These are phyloP conservation scores for Dynastes tityus DNA, from an alignment of 2,888 invertebrate genomes.

Conservation along the genomic window DNA sequence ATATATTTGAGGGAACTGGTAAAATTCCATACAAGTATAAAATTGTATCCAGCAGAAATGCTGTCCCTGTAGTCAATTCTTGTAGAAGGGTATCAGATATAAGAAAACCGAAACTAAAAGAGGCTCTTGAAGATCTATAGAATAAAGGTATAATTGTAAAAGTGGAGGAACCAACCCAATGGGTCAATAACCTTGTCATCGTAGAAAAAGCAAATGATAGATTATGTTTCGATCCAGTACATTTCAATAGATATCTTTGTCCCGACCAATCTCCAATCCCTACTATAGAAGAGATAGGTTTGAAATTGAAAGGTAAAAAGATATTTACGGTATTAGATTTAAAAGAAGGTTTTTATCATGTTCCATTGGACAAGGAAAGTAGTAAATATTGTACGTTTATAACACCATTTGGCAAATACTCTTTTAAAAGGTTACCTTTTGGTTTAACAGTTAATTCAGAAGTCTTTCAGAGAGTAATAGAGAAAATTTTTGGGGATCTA, in stretches of 20 bases:
- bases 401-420: conserved; percentile 34
- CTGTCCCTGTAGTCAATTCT: conserved; percentile 1
- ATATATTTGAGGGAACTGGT: neutral
- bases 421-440: conserved; percentile 44
- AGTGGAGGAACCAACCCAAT: too few relatives aligned
- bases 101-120: too few relatives aligned
- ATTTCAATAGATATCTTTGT: conserved; percentile 18
- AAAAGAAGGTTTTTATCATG: conserved; percentile 39
- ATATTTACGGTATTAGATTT: too few relatives aligned
- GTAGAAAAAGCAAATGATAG: conserved; percentile 42
- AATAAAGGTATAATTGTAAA: too few relatives aligned
- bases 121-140: too few relatives aligned
- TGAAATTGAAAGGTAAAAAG: conserved; percentile 13
- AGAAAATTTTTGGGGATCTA: conserved; percentile 46
- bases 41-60: neutral
- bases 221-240: conserved; percentile 32
- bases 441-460: conserved; percentile 30
- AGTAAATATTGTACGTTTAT: too few relatives aligned
- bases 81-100: conserved; percentile 10
- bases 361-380: conserved; percentile 10
- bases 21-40: neutral
- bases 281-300: conserved; percentile 31
- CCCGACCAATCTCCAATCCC: conserved; percentile 34
- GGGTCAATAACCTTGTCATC: conserved; percentile 2
- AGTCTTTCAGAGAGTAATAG: neutral